Conservation (phyloP, 2,797 vertebrate species). For the Streptopelia turtur region DNA sequence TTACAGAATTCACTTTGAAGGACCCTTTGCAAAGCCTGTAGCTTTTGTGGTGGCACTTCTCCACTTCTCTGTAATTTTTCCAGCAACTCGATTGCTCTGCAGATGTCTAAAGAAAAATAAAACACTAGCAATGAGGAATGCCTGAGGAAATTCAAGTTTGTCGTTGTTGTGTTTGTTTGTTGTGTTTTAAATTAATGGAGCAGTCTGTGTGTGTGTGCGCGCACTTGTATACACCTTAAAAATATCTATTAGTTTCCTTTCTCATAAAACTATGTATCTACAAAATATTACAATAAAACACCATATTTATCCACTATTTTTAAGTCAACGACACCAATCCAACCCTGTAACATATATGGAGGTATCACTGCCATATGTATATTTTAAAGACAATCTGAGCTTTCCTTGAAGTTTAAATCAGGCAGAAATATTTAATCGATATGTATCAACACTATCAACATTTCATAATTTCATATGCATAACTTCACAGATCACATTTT, state of each 20-base stretch:
- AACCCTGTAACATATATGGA: not conserved
- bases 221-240: not conserved
- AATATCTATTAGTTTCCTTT: rapidly evolving
- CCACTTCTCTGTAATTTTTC: constrained; percentile 97
- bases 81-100: constrained; percentile 95
- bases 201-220: too few relatives aligned
- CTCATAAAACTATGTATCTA: not conserved
- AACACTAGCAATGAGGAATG: not conserved
- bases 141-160: not conserved
- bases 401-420: not conserved
- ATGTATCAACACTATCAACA: not conserved
- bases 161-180: not conserved
- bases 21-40: constrained; percentile 96
- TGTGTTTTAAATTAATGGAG: not conserved
- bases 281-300: not conserved
- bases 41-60: constrained; percentile 96
- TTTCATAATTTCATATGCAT: too few relatives aligned
- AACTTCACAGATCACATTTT: not conserved
- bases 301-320: not conserved
- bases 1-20: constrained; percentile 99
- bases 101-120: constrained; percentile 86
- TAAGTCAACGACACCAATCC: not conserved
- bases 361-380: not conserved
- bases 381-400: not conserved
- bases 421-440: not conserved